These are phyloP conservation scores for Eupithecia subfuscata DNA, from an alignment of 2,888 invertebrate genomes.

Conservation along the genomic window DNA sequence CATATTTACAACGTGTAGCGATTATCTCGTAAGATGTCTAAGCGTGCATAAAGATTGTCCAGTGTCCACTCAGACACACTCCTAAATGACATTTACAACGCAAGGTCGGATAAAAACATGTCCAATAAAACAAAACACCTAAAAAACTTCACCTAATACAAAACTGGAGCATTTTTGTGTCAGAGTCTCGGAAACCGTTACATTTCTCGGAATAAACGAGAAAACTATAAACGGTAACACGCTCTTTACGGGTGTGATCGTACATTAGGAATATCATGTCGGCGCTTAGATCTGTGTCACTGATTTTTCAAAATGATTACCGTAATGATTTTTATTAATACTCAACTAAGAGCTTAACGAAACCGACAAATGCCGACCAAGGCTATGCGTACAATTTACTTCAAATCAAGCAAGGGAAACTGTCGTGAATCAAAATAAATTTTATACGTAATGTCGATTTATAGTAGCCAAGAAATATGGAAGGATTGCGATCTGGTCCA, in stretches of 20 bases:
- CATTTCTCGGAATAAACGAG: constrained; percentile 69
- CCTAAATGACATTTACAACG: constrained; percentile 37
- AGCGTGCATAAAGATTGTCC: constrained; percentile 31
- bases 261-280: constrained; percentile 73
- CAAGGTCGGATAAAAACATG: constrained; percentile 49
- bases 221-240: constrained; percentile 68
- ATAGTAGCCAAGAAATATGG: constrained; percentile 54
- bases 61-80: constrained; percentile 40
- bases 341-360: constrained; percentile 57
- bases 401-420: constrained; percentile 50
- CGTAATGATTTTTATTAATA: constrained; percentile 54
- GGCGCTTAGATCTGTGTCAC: constrained; percentile 68
- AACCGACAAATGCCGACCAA: constrained; percentile 51
- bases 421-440: constrained; percentile 57
- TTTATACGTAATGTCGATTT: constrained; percentile 57
- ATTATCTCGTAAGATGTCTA: constrained; percentile 31
- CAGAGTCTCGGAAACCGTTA: constrained; percentile 68
- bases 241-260: constrained; percentile 52
- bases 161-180: constrained; percentile 71
- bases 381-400: constrained; percentile 37
- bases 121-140: constrained; percentile 60
- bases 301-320: constrained; percentile 35
- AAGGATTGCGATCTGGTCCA: constrained; percentile 58
- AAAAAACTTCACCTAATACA: constrained; percentile 56
- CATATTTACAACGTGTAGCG: constrained; percentile 23